Conservation (phyloP, 2,797 vertebrate genomes). For the Scolopax rusticola region DNA sequence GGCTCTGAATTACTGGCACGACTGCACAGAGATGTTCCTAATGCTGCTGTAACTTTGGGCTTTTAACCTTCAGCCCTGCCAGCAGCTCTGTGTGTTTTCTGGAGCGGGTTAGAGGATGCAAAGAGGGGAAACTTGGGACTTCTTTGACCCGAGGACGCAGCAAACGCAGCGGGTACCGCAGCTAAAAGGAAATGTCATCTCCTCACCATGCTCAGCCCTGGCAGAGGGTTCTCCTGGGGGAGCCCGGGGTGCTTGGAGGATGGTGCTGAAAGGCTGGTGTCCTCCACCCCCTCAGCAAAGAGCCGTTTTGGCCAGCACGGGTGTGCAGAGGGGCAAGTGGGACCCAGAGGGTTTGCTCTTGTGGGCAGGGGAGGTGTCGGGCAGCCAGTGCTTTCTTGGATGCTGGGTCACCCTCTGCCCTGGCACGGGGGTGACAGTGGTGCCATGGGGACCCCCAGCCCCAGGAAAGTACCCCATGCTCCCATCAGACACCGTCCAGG, state of each 20-base stretch:
- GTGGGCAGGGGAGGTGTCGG: not conserved
- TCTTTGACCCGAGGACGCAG: not conserved
- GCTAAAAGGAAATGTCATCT: not conserved
- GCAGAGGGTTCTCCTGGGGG: not conserved
- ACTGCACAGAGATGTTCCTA: not conserved
- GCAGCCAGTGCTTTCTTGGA: not conserved
- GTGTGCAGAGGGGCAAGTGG: rapidly evolving
- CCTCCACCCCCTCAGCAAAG: not conserved
- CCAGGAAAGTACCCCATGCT: rapidly evolving
- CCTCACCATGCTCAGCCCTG: rapidly evolving
- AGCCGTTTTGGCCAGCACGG: rapidly evolving
- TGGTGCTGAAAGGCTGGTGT: not conserved
- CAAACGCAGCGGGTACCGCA: not conserved
- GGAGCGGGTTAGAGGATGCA: not conserved
- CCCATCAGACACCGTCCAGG: rapidly evolving
- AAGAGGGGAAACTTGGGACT: not conserved
- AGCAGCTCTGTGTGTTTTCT: not conserved
- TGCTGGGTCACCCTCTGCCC: not conserved
- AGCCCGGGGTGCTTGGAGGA: rapidly evolving
- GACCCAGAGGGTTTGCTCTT: not conserved
- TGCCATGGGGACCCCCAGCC: not conserved
- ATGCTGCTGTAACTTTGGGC: not conserved
- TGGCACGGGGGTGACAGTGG: not conserved
- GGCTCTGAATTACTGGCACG: not conserved
- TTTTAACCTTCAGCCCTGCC: not conserved